These are phyloP conservation scores for Odontamblyopus lacepedii DNA, from an alignment of 2,797 vertebrate genomes.

Conservation along the genomic window DNA sequence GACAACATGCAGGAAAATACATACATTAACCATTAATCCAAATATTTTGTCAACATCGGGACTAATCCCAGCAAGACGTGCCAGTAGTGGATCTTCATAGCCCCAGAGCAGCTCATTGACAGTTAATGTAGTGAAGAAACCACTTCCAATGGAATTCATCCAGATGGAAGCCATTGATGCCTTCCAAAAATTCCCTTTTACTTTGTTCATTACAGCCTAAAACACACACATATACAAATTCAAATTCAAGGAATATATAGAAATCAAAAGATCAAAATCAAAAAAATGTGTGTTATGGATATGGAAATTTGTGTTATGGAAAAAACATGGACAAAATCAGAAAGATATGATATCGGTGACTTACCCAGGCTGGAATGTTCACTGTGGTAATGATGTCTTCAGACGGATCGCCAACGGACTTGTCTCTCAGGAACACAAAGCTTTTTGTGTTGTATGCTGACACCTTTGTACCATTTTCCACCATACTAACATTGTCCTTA, in stretches of 20 bases:
- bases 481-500: constrained; percentile 77
- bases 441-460: constrained; percentile 73
- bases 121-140: constrained; percentile 67
- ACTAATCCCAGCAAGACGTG: not conserved
- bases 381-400: constrained; percentile 73
- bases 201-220: constrained; percentile 76
- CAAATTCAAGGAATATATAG: not conserved
- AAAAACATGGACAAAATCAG: too few relatives aligned
- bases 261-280: not conserved
- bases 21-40: constrained; percentile 80
- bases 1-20: not conserved
- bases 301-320: too few relatives aligned
- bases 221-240: not conserved
- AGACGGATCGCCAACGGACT: constrained; percentile 76
- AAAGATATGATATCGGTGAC: constrained; percentile 31
- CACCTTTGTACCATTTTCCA: constrained; percentile 69
- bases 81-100: constrained; percentile 72
- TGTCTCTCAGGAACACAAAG: constrained; percentile 77
- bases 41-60: constrained; percentile 68
- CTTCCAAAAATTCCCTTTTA: constrained; percentile 47
- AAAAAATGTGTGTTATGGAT: not conserved
- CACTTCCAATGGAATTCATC: constrained; percentile 33
- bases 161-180: constrained; percentile 6
- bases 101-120: constrained; percentile 82
- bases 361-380: constrained; percentile 80